Evolutionary conservation across 2,113 vertebrate genomes (phyloP).

Genomic region (Mus spicilegus): DNA sequence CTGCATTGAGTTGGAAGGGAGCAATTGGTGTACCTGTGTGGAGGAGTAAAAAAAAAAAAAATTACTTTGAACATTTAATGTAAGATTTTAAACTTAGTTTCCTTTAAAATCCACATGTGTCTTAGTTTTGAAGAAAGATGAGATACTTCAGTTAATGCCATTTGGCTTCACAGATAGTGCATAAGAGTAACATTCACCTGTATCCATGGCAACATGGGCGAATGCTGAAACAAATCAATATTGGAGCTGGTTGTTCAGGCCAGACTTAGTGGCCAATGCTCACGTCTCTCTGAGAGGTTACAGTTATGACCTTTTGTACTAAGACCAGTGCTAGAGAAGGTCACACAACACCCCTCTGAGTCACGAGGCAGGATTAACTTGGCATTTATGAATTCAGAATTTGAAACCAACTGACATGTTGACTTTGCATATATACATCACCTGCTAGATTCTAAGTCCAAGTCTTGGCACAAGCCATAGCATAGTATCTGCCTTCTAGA

Average conservation of each 20-base stretch:
- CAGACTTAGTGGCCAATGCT: not conserved
- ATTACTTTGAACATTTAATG: not conserved
- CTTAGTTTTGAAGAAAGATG: constrained; percentile 36
- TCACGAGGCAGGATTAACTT: not conserved
- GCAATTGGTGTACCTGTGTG: not conserved
- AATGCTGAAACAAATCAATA: constrained; percentile 52
- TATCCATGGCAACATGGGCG: constrained; percentile 23
- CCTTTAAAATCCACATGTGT: not conserved
- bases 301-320: constrained; percentile 55
- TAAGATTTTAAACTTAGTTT: not conserved
- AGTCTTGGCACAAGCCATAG: not conserved
- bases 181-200: constrained; percentile 34
- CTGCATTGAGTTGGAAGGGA: not conserved
- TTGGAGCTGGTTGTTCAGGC: not conserved
- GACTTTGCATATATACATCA: not conserved
- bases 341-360: not conserved
- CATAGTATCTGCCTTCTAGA: not conserved
- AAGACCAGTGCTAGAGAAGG: not conserved
- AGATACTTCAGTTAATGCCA: not conserved
- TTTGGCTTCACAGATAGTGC: not conserved
- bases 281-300: not conserved
- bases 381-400: not conserved
- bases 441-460: not conserved
- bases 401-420: constrained; percentile 11
- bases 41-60: not conserved